phyloP scores from a whole-genome alignment of 2,888 invertebrate species.

The Metacarcinus magister region DNA sequence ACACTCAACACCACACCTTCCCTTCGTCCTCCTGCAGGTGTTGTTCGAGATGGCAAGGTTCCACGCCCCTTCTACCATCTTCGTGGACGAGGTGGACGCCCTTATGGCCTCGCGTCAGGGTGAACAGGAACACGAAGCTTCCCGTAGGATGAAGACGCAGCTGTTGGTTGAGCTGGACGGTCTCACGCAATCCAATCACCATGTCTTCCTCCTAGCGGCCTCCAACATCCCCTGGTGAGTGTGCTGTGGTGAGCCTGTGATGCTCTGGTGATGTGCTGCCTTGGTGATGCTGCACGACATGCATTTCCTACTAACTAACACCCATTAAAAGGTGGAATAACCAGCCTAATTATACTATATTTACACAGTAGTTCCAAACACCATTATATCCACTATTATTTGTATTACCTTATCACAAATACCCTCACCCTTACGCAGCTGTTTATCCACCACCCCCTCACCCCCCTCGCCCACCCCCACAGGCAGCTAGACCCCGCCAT shows the following conservation, averaged over 20 bases:
- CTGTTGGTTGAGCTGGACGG: constrained; percentile 95
- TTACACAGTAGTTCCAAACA: background rate
- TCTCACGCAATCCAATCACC: constrained; percentile 87
- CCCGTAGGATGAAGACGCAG: constrained; percentile 94
- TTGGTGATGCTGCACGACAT: background rate
- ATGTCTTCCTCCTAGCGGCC: constrained; percentile 92
- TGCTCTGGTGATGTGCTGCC: background rate
- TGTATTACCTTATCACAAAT: background rate
- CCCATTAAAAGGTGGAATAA: background rate
- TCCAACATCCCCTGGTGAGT: constrained; percentile 95
- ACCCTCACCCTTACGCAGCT: background rate
- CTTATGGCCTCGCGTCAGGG: constrained; percentile 88
- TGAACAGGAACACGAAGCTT: constrained; percentile 92
- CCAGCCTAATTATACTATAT: background rate
- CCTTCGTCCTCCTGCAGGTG: constrained; percentile 86
- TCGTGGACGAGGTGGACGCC: constrained; percentile 96
- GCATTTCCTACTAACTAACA: background rate
- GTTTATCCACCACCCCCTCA: background rate
- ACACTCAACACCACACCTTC: background rate
- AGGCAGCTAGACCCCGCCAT: constrained; percentile 96
- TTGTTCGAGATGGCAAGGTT: constrained; percentile 94
- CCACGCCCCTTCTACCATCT: constrained; percentile 95
- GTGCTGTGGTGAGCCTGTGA: no score
- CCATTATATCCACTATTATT: background rate
- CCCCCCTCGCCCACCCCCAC: constrained; percentile 74